phyloP scores from a whole-genome alignment of 1,140 invertebrate genomes.

The Drosophila micromelanica region DNA sequence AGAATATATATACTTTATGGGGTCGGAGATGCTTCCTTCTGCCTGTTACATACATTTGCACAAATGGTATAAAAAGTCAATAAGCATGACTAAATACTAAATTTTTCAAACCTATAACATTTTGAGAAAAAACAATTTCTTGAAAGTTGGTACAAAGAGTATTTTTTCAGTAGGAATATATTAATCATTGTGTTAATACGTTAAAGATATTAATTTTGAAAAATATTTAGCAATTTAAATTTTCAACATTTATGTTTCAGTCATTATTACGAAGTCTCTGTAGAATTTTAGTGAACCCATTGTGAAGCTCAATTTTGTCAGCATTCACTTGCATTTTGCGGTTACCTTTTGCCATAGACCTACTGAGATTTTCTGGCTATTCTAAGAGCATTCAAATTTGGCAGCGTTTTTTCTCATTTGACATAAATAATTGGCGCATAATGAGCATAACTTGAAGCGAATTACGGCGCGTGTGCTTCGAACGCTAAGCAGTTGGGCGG shows the following conservation, averaged over 20 bases:
- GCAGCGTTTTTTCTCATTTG: constrained; percentile 46
- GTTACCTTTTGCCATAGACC: constrained; percentile 6
- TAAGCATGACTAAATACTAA: too few species aligned
- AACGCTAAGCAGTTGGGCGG: constrained; percentile 40
- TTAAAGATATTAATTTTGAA: too few species aligned
- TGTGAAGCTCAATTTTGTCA: background rate
- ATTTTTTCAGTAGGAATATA: too few species aligned
- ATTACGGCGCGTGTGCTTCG: constrained; percentile 68
- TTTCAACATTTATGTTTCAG: background rate
- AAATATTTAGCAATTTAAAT: background rate
- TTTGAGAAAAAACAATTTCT: too few species aligned
- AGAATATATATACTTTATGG: too few species aligned
- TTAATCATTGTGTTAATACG: too few species aligned
- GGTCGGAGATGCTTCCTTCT: too few species aligned
- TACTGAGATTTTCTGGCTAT: constrained; percentile 13
- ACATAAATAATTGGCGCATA: constrained; percentile 80
- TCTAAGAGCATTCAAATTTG: constrained; percentile 56
- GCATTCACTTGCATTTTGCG: background rate
- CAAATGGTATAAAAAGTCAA: too few species aligned
- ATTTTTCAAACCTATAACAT: too few species aligned
- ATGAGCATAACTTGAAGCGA: constrained; percentile 77
- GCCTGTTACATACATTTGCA: too few species aligned
- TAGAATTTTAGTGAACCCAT: background rate
- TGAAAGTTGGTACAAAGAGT: too few species aligned
- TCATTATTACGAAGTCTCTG: background rate